Percentiles rank a stretch among this genome's conserved stretches.
Evolutionary conservation across 2,888 invertebrate genomes (phyloP).

Genomic region (Agrilus mali): DNA sequence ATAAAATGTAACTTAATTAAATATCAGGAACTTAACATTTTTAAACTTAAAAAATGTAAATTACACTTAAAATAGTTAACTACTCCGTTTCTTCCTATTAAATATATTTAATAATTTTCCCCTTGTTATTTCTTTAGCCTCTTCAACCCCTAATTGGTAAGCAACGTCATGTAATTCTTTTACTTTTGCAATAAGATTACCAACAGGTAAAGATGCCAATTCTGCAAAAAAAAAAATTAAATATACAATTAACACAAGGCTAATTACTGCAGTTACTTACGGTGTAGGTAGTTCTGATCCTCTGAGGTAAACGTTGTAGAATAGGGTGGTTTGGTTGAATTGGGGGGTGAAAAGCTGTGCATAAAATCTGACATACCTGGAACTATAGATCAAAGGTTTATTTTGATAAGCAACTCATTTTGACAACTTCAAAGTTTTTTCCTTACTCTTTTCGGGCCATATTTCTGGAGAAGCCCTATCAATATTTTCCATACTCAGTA

Average conservation of each 20-base stretch:
- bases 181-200: constrained; percentile 82
- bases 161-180: constrained; percentile 88
- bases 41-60: no score
- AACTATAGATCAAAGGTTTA: constrained; percentile 41
- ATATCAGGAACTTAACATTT: no score
- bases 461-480: constrained; percentile 91
- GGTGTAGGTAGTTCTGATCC: constrained; percentile 63
- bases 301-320: constrained; percentile 55
- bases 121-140: constrained; percentile 92
- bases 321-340: constrained; percentile 52
- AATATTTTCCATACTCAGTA: constrained; percentile 80
- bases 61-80: no score
- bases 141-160: constrained; percentile 87
- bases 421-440: neutral
- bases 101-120: constrained; percentile 90
- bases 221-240: constrained; percentile 38
- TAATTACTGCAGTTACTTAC: constrained; percentile 43
- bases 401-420: constrained; percentile 3
- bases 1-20: no score
- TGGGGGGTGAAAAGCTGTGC: constrained; percentile 49
- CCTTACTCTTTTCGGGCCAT: constrained; percentile 92
- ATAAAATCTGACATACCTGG: constrained; percentile 83
- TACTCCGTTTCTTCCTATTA: constrained; percentile 20
- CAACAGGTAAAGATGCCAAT: constrained; percentile 60
- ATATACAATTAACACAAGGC: neutral